Base-by-base conservation (phyloP, 2,113 vertebrate species). In the Sylvia atricapilla region DNA sequence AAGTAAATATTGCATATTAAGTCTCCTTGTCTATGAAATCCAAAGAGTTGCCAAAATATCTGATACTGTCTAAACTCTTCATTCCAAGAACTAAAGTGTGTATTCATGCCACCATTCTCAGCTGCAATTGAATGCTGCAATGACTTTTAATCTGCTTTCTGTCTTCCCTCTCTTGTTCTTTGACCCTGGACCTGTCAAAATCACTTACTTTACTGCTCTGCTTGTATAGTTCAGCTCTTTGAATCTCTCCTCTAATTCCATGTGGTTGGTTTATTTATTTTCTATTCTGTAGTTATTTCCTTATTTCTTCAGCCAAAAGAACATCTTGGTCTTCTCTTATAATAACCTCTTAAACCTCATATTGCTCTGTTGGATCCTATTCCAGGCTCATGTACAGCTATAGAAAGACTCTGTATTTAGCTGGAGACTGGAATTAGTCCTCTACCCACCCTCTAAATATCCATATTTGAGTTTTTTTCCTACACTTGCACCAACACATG, bases 1-100 rank as follows among this genome's bases (percentile, higher is more conserved):
- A 67, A 90, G 96, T 84, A 93, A 96, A 97, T 94, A 96, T 56
- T 87, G 56, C 56, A 81, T 90, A 83, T 94, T 96, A 86, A 92
- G 87, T 89, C 56, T 89, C 77, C 94, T 93, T 92, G 93, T 90
- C 94, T 81, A 70, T 93, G 83, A 96, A 96, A 92, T 90, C 68
- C 64, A 92, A 80, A 83, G 49, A 41, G 68, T 89, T 92, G 76
- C 76, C 39, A 86, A 87, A 89, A 92, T 77, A 68, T 84, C 50
- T 78, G 73, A 84, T 93, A 50, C 80, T 78, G 43, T 89, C 73
- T 94, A 75, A 95, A 89, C 73, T 84, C 89, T 92, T 87, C 87
- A 84, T 95, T 93, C 64, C 73, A 94, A 86, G 58, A 52, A 80
- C 68, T 91, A 60, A 92, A 94, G 73, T 81, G 68, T 93, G 39